Base-by-base conservation (phyloP, 1,140 invertebrate species). In the Papilio aristodemus region DNA sequence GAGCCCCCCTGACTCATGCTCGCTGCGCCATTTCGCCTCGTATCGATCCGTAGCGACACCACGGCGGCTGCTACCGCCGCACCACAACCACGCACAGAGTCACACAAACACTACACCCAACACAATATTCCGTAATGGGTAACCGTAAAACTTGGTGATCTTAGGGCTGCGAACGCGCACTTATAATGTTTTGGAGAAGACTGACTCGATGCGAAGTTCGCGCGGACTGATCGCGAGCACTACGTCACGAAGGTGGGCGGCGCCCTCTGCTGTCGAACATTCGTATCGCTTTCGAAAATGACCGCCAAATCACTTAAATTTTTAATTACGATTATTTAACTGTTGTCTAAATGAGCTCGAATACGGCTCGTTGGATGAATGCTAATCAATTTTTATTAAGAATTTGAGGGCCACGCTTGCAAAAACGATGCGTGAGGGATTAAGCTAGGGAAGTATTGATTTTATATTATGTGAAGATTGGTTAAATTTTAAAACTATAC, bases 1-100 rank as follows among this genome's bases (percentile, higher is more conserved):
- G 88, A 90, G 71, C 88, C 87, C 68, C 88, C 88, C 71, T 90
- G 88, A 77, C 88, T 90, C 88, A 90, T 90, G 50, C 69, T 76
- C 64, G 75, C 73, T 84, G 81, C 80, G 85, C 80, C 88, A 89
- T 89, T 72, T 63, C 78, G 76, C 71, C 63, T 58, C 46, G 43
- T 90, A 90, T 90, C 77, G 86, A 90, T 90, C 86, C 71, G 78
- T 77, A 76, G 78, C 60, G 71, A 69, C 72, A 70, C 68, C 36
- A 69, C 75, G 62, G 73, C 67, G 69, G 71, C 71, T 74, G 70
- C 68, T 68, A 58, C 72, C 59, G 38, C 67, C 46, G 68, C 72
- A 50, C 68, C 68, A 66, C 66, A n/a, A 64, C 10, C 68, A 72
- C 80, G 73, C 72, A 83, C 75, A 80, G 75, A 72, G 75, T 64